These are phyloP conservation scores for Ailurus styani DNA, from an alignment of 2,113 vertebrate species.

Conservation along the genomic window DNA sequence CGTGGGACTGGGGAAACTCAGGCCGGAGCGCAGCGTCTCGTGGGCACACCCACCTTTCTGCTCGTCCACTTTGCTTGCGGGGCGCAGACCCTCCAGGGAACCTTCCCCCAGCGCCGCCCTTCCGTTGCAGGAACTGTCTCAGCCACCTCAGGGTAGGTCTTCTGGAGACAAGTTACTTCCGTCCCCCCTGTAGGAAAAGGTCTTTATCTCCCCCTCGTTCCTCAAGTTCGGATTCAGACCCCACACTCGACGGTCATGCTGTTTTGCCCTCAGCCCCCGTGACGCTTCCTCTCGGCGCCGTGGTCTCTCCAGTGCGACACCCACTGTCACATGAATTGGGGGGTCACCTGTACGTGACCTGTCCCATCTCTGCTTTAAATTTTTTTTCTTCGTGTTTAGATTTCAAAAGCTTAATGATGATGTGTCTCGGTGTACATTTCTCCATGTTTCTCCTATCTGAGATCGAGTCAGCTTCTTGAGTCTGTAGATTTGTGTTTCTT, in stretches of 20 bases:
- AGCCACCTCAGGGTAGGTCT: background rate
- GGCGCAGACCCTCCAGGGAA: too few relatives aligned
- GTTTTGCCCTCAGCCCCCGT: background rate
- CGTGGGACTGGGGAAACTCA: background rate
- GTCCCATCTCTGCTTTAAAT: background rate
- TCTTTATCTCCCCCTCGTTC: background rate
- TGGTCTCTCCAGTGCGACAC: background rate
- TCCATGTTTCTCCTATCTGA: background rate
- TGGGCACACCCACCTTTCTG: rapidly evolving
- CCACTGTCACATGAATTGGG: background rate
- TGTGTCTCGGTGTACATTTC: background rate
- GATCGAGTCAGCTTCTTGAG: background rate
- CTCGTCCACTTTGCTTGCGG: background rate
- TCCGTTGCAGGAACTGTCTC: background rate
- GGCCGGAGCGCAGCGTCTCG: background rate
- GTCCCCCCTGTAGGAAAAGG: background rate
- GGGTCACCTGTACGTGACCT: background rate
- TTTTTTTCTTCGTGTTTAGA: background rate
- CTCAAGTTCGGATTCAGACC: background rate
- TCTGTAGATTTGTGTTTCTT: background rate
- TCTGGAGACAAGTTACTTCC: too few relatives aligned
- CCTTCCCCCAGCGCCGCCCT: background rate
- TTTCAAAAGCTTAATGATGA: background rate
- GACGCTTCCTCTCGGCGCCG: background rate
- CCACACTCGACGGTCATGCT: background rate